Conservation (phyloP, 1,140 invertebrate genomes). For the Yoshiicerus persimilis region DNA sequence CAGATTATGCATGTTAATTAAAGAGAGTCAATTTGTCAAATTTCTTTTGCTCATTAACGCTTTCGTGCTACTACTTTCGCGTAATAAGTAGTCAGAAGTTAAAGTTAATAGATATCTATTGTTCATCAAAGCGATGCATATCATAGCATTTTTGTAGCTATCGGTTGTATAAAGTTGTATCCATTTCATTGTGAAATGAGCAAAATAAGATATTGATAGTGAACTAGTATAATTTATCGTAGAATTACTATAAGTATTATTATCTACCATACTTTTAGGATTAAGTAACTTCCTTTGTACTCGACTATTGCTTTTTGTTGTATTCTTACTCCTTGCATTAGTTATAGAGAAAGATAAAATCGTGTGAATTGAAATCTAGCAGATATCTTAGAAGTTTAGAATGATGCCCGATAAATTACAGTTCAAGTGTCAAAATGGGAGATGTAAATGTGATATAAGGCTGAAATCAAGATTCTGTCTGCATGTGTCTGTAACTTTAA, state of each 20-base stretch:
- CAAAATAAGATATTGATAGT: background rate
- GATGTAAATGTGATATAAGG: background rate
- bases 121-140: background rate
- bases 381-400: background rate
- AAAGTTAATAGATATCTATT: background rate
- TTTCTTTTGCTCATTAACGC: background rate
- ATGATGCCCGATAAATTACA: background rate
- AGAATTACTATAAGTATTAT: background rate
- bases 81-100: background rate
- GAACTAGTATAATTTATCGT: background rate
- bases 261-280: background rate
- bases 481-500: background rate
- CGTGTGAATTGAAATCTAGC: background rate
- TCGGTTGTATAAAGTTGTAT: too few relatives aligned
- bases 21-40: background rate
- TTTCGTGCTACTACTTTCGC: too few relatives aligned
- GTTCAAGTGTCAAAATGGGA: background rate
- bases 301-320: background rate
- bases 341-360: background rate
- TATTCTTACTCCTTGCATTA: background rate
- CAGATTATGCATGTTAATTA: background rate
- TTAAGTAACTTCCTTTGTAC: background rate
- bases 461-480: background rate
- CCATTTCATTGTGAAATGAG: background rate
- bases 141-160: background rate